Evolutionary conservation across 2,888 invertebrate genomes (phyloP).

Genomic region (Sacculina carcini): DNA sequence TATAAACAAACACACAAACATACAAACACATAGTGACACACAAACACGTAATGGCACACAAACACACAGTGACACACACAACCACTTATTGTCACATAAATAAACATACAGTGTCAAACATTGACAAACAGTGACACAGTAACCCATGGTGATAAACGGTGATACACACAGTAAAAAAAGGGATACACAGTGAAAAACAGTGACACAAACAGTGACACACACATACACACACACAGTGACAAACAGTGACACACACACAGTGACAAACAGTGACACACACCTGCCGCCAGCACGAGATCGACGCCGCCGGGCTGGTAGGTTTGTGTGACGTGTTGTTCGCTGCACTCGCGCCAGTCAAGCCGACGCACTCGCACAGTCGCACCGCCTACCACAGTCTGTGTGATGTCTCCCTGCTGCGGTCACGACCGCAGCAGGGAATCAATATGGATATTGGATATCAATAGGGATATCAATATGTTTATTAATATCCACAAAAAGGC

Average conservation of each 20-base stretch:
- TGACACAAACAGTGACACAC: not conserved
- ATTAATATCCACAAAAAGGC: no score
- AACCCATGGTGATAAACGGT: not conserved
- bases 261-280: not conserved
- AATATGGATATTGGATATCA: not conserved
- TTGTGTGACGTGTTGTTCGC: not conserved
- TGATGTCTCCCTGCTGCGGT: no score
- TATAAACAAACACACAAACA: no score
- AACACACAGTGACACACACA: not conserved
- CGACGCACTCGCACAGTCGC: no score
- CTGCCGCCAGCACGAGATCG: not conserved
- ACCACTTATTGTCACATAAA: not conserved
- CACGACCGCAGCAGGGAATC: no score
- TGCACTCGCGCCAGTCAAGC: no score
- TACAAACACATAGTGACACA: no score
- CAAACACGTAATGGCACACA: no score
- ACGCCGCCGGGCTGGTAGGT: not conserved
- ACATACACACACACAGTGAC: not conserved
- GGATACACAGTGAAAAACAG: not conserved
- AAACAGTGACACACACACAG: not conserved
- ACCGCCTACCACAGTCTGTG: no score
- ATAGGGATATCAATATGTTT: not conserved
- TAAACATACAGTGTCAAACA: not conserved
- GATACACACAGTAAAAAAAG: not conserved
- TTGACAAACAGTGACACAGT: not conserved